Evolutionary conservation across 2,113 vertebrate species (phyloP).

Genomic region (Alethe diademata): DNA sequence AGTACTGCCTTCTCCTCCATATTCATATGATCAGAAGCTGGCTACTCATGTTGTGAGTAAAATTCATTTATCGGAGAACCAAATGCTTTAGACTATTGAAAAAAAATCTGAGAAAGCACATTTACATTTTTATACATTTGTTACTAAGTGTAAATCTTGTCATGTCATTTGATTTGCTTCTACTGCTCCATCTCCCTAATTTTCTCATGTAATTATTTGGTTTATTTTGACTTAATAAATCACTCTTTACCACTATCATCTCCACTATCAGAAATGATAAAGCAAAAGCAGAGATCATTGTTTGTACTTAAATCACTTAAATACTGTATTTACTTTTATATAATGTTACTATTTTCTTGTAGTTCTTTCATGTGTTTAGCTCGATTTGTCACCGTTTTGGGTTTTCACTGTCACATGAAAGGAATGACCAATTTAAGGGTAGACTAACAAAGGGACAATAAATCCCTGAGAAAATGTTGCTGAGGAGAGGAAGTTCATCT

Average conservation of each 20-base stretch:
- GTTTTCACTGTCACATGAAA: conserved; percentile 22
- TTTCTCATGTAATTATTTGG: neutral
- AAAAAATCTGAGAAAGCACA: neutral
- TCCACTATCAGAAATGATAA: neutral
- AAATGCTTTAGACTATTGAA: neutral
- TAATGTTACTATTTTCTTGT: neutral
- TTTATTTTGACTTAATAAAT: neutral
- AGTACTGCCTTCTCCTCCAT: neutral
- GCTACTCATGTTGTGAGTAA: neutral
- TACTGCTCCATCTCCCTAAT: neutral
- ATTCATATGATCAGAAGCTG: neutral
- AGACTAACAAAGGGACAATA: conserved; percentile 19
- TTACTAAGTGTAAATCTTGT: neutral
- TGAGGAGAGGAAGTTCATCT: conserved; percentile 47
- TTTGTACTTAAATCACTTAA: neutral
- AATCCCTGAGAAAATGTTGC: conserved; percentile 51
- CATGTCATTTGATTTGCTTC: neutral
- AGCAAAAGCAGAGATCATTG: neutral
- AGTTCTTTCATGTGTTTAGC: neutral
- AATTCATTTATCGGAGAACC: neutral
- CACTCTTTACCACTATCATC: neutral
- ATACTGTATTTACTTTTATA: neutral
- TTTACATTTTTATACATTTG: neutral
- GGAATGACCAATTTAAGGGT: neutral
- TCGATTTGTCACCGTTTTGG: neutral